Evolutionary conservation across 2,888 invertebrate species (phyloP).

Genomic region (Mongoloraphidia duomilia): DNA sequence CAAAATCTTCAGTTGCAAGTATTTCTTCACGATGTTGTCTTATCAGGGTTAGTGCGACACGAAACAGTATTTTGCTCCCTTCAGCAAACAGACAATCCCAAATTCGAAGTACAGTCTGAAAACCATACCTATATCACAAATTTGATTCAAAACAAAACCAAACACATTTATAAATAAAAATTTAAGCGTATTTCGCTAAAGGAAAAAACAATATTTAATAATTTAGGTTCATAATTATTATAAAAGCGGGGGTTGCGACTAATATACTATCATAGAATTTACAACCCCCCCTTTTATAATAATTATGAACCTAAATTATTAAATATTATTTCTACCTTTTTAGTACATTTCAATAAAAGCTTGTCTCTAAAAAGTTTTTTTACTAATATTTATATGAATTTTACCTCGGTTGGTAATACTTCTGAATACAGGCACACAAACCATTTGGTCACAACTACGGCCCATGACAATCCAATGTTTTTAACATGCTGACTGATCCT

Average conservation of each 20-base stretch:
- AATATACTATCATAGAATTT: no score
- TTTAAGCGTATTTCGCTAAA: not conserved
- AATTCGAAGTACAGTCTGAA: conserved; percentile 74
- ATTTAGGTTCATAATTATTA: no score
- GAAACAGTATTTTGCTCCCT: conserved; percentile 82
- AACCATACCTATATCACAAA: conserved; percentile 12
- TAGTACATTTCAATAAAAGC: no score
- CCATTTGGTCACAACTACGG: conserved; percentile 88
- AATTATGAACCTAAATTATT: no score
- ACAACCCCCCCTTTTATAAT: no score
- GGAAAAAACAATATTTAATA: no score
- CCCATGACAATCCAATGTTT: conserved; percentile 72
- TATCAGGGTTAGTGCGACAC: conserved; percentile 76
- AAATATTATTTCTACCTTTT: no score
- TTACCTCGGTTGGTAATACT: conserved; percentile 76
- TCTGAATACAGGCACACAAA: conserved; percentile 89
- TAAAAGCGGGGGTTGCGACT: no score
- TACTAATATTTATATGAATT: conserved; percentile 2
- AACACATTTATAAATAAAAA: not conserved
- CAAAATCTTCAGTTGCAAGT: conserved; percentile 65
- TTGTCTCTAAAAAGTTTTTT: no score
- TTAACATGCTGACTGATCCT: conserved; percentile 68
- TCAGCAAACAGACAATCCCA: conserved; percentile 95
- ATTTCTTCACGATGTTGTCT: conserved; percentile 56
- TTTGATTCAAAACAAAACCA: not conserved